Evolutionary conservation across 2,113 vertebrate species (phyloP), one percentile per base, ranked within the genome.

Genomic region (Percopsis transmontana): DNA sequence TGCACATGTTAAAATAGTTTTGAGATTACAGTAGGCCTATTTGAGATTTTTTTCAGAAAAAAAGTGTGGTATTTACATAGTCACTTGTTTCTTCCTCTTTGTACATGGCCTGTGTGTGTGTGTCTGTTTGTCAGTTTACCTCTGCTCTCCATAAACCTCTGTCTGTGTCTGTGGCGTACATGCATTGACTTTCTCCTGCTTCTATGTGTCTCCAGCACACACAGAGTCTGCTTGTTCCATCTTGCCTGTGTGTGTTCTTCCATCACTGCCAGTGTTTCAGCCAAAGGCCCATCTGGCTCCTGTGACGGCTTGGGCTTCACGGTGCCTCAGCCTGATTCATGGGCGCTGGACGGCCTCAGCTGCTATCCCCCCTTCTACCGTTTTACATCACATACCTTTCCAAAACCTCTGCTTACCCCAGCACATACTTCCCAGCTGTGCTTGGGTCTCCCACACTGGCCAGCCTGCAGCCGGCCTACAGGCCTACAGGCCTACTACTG

Each of bases 241-340:
- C 47, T 42, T 53, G 67, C 13, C 14, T 63, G 74, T 76, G 71
- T 78, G 75, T 75, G 58, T 72, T 58, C 62, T 62, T 61, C 66
- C 67, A 60, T 61, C 61, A 40, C 24, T 62, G 66, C 52, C 60
- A 27, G 33, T 58, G 9, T 62, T 62, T 1, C 55, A 85, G 77
- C 77, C 74, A 69, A 76, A 70, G 83, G 83, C 79, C 86, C 89
- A 90, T 88, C 85, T 90, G 89, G 82, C 82, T 88, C 77, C 68
- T 75, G 80, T 89, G 85, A 89, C 77, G 80, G 78, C 80, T 75
- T 54, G 74, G 44, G 63, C 86, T 86, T 89, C 87, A 89, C 82
- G 87, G 83, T 89, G 79, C 80, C 76, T 88, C 89, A 83, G 68
- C 58, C 85, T 88, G 89, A 88, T 90, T 88, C 87, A 87, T 88